Percentiles rank a stretch among this genome's conserved stretches.
These are phyloP conservation scores for Hoplostethus mediterraneus DNA, from an alignment of 2,797 vertebrate genomes.

Conservation along the genomic window DNA sequence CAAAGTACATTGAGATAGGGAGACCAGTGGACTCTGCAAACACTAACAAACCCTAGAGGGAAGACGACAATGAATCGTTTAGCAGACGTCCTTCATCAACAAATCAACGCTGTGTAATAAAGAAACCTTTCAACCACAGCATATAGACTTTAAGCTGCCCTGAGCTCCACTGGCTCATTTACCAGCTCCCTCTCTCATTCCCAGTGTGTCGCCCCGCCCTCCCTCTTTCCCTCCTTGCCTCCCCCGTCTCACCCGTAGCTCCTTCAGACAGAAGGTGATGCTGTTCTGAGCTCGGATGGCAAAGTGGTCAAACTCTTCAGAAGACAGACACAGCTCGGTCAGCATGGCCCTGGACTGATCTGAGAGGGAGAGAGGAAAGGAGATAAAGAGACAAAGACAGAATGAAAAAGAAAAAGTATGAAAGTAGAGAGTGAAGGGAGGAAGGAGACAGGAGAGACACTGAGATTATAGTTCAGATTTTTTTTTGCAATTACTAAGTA, in stretches of 20 bases:
- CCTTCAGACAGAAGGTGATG: slow-evolving; percentile 96
- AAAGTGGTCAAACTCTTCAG: slow-evolving; percentile 91
- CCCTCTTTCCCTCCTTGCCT: not conserved
- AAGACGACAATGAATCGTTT: slow-evolving; percentile 1
- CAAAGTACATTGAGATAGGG: slow-evolving; percentile 89
- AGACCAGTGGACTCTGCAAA: slow-evolving; percentile 92
- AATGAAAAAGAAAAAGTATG: not conserved
- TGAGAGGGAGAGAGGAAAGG: slow-evolving; percentile 32
- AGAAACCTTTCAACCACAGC: not conserved
- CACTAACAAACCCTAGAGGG: slow-evolving; percentile 86
- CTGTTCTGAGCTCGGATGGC: slow-evolving; percentile 76
- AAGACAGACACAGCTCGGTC: slow-evolving; percentile 90
- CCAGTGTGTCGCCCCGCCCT: not conserved
- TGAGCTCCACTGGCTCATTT: not conserved
- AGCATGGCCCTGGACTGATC: slow-evolving; percentile 87
- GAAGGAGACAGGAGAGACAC: not conserved
- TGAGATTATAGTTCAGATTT: too few species aligned
- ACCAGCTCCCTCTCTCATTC: not conserved
- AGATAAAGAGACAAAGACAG: slow-evolving; percentile 1
- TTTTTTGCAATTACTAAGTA: too few species aligned
- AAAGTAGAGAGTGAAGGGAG: not conserved
- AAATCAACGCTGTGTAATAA: not conserved
- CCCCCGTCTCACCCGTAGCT: slow-evolving; percentile 89
- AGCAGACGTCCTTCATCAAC: not conserved
- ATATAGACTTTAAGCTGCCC: not conserved